Evolutionary conservation across 2,797 vertebrate genomes (phyloP).

Genomic region (Coendou prehensilis): DNA sequence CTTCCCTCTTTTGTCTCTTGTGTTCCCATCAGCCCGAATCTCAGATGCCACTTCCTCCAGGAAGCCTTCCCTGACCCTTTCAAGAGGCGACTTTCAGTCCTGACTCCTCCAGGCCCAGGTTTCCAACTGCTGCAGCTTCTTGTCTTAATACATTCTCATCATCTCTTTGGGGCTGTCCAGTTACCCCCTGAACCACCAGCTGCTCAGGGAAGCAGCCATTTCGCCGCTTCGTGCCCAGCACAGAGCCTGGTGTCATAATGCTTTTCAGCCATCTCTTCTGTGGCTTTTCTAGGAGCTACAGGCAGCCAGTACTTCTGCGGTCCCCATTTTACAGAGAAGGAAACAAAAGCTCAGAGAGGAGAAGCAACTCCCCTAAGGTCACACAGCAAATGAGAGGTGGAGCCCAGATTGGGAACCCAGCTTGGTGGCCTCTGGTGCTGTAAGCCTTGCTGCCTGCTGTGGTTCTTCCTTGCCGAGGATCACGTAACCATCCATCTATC

Average conservation of each 20-base stretch:
- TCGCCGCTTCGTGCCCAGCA: not conserved
- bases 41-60: not conserved
- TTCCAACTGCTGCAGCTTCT: not conserved
- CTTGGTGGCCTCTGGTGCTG: not conserved
- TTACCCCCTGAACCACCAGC: not conserved
- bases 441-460: not conserved
- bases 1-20: not conserved
- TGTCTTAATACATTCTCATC: not conserved
- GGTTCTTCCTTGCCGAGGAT: not conserved
- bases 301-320: not conserved
- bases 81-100: not conserved
- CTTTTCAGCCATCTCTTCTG: not conserved
- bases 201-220: not conserved
- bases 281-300: not conserved
- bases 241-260: not conserved
- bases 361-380: not conserved
- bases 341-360: conserved; percentile 4
- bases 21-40: not conserved
- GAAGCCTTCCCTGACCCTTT: conserved; percentile 13
- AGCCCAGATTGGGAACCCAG: not conserved
- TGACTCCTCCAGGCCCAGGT: not conserved
- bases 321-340: not conserved
- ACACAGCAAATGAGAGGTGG: not conserved
- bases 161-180: not conserved
- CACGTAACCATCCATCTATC: not conserved